Base-by-base conservation (phyloP, 1,140 invertebrate genomes). In the Bombus consobrinus region DNA sequence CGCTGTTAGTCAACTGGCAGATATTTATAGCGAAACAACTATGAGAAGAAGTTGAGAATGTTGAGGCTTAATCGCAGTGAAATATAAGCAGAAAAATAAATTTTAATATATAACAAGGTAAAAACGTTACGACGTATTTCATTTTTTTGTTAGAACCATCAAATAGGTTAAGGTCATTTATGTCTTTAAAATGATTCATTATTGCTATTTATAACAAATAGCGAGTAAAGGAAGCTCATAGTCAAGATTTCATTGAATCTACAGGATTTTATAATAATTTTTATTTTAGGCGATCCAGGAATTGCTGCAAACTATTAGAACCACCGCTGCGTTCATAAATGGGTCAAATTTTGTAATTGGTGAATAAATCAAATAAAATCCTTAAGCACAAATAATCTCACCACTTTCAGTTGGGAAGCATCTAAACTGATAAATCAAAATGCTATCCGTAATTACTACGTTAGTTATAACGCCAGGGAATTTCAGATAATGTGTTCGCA, bases 11-110 rank as follows among this genome's bases (percentile, higher is more conserved):
- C 69, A 25, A n/a, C 41, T 37, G 41, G 13, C 18, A 18, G 41
- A 9, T 53, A 76, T 75, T 82, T 82, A 74, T 64, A 39, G 39
- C 10, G 32, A 53, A 81, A 47, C 47, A 18, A 47, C 47, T 47
- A 18, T 1, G 47, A 18, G 47, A 47, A 47, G 15, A 47, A 18
- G 6, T 18, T 47, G 15, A 47, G 15, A 18, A 47, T 22, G 18
- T 53, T 22, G 47, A 22, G 47, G 18, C 47, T 53, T 53, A 8
- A 53, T 53, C 5, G 47, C 59, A 5, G 28, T 0, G 10, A 12
- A n/a, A 28, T 28, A 62, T n/a, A 28, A 62, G 28, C 59, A 62
- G 28, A 28, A 59, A 28, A 12, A n/a, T 0, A n/a, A n/a, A 62
- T 62, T n/a, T 3, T 62, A 3, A 53, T 53, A 53, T 53, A 22